A percentile compares a stretch with the other conserved stretches of the same genome.
These are phyloP conservation scores for Drosophila nr. perissopoda DNA, from an alignment of 2,888 invertebrate species.

Conservation along the genomic window DNA sequence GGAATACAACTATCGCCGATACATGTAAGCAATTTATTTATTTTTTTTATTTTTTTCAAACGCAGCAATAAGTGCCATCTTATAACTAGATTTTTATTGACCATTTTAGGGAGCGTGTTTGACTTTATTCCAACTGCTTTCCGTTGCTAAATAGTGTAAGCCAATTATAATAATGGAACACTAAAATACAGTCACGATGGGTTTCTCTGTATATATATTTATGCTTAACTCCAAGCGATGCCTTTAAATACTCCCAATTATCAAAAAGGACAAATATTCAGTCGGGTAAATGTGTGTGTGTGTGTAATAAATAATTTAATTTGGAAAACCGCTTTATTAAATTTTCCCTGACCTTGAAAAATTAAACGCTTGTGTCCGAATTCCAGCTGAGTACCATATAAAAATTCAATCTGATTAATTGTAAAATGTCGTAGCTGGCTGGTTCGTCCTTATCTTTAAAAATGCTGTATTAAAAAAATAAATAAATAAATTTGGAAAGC, in stretches of 20 bases:
- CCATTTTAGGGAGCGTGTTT: neutral
- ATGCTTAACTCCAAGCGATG: slow-evolving; percentile 1
- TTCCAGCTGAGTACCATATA: neutral
- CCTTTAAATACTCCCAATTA: slow-evolving; percentile 44
- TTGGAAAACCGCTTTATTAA: neutral
- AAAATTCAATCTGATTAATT: neutral
- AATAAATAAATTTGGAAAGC: no score
- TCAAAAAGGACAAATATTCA: slow-evolving; percentile 40
- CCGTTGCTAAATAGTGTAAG: neutral
- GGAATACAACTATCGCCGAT: neutral
- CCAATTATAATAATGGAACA: slow-evolving; percentile 36
- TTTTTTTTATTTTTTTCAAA: no score
- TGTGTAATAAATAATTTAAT: neutral
- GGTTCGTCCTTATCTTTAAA: neutral
- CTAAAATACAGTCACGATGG: slow-evolving; percentile 33
- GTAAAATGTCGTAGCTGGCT: neutral
- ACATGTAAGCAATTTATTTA: neutral
- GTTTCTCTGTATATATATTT: neutral
- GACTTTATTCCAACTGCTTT: neutral
- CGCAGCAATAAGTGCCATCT: neutral
- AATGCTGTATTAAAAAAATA: neutral
- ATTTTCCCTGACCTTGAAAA: neutral
- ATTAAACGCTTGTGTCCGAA: neutral
- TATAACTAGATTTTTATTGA: neutral
- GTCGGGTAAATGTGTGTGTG: slow-evolving; percentile 18